Conservation (phyloP, 1,140 invertebrate genomes). For the Prorops nasuta region DNA sequence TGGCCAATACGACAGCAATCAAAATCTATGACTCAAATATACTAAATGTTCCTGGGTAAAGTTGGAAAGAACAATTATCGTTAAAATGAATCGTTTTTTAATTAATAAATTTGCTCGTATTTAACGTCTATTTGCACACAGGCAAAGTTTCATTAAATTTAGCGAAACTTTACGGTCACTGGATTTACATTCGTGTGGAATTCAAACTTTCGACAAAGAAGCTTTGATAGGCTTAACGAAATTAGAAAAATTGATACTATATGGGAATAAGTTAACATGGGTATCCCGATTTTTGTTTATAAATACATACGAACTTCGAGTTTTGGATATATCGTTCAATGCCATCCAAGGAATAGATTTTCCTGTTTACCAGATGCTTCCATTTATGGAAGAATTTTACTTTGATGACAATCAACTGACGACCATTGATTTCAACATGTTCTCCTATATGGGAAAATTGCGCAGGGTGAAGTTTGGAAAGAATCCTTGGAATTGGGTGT, state of each 20-base stretch:
- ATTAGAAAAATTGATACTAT: conserved; percentile 38
- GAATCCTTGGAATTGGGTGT: conserved; percentile 44
- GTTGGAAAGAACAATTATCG: not conserved
- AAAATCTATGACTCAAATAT: conserved; percentile 24
- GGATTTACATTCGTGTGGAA: conserved; percentile 33
- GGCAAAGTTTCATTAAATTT: conserved; percentile 35
- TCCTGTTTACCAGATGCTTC: conserved; percentile 24
- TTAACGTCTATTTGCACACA: too few relatives aligned
- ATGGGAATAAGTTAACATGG: conserved; percentile 37
- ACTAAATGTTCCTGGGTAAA: conserved; percentile 21
- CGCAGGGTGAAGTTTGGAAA: conserved; percentile 40
- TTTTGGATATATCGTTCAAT: conserved; percentile 46
- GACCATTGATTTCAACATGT: conserved; percentile 31
- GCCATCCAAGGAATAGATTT: conserved; percentile 32
- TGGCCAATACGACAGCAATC: conserved; percentile 17
- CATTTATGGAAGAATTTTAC: conserved; percentile 34
- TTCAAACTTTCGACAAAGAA: conserved; percentile 25
- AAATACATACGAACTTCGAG: conserved; percentile 28
- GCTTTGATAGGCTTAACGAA: conserved; percentile 33
- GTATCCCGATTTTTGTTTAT: conserved; percentile 32
- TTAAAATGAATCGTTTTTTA: too few relatives aligned
- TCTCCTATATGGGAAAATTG: conserved; percentile 30
- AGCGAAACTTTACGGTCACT: conserved; percentile 21
- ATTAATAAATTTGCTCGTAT: too few relatives aligned
- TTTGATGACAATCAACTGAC: conserved; percentile 41